Evolutionary conservation across 2,888 invertebrate species (phyloP).

Genomic region (Dascillus cervinus): DNA sequence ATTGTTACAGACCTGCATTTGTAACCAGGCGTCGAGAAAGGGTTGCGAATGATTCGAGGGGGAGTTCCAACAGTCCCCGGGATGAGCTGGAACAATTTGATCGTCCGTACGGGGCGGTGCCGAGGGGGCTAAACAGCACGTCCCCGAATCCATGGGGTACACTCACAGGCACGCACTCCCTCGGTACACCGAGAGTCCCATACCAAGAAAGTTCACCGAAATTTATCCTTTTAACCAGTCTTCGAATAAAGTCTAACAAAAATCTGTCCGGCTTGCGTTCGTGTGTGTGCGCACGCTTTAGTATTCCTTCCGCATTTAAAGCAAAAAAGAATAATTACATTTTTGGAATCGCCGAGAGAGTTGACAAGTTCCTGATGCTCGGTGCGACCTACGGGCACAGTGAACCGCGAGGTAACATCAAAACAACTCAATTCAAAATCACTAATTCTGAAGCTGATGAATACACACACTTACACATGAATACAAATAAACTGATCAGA

Average conservation of each 20-base stretch:
- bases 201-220: too few relatives aligned
- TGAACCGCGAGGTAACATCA: constrained; percentile 11
- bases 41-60: constrained; percentile 30
- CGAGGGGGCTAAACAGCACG: constrained; percentile 39
- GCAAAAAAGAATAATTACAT: too few relatives aligned
- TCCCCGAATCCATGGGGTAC: constrained; percentile 38
- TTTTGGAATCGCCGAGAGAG: too few relatives aligned
- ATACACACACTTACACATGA: constrained; percentile 18
- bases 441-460: constrained; percentile 18
- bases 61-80: constrained; percentile 42
- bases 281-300: too few relatives aligned
- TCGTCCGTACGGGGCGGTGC: constrained; percentile 39
- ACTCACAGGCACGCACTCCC: constrained; percentile 11
- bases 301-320: too few relatives aligned
- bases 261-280: too few relatives aligned
- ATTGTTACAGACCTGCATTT: constrained; percentile 33
- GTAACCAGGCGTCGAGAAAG: constrained; percentile 42
- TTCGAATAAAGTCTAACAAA: constrained; percentile 1
- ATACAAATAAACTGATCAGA: constrained; percentile 30
- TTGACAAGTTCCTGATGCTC: too few relatives aligned
- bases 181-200: constrained; percentile 13
- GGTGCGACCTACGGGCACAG: constrained; percentile 11
- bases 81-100: constrained; percentile 38
- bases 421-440: constrained; percentile 20
- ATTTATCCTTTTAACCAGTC: constrained; percentile 1